Conservation (phyloP, 2,113 vertebrate genomes). For the Xenopus laevis region DNA sequence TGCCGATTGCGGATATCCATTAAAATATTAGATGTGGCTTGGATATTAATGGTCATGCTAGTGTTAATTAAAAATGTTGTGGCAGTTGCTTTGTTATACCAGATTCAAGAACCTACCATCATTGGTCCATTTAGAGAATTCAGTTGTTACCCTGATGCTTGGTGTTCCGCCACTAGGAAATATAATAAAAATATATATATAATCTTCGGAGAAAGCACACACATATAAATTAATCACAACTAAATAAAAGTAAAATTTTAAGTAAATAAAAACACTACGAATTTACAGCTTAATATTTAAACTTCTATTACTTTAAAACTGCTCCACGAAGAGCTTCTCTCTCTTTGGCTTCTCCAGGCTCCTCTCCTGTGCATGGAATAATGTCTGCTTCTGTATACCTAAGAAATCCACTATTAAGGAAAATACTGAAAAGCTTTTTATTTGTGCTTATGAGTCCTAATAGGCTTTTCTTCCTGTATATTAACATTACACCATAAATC, state of each 20-base stretch:
- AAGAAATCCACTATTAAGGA: constrained; percentile 67
- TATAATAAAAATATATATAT: neutral
- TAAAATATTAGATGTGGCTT: too few relatives aligned
- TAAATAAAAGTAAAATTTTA: too few relatives aligned
- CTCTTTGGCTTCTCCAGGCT: constrained; percentile 95
- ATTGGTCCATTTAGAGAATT: constrained; percentile 96
- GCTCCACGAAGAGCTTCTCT: constrained; percentile 93
- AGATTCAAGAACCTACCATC: constrained; percentile 76
- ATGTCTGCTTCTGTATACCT: constrained; percentile 97
- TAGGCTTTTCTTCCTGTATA: too few relatives aligned
- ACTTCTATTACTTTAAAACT: constrained; percentile 85
- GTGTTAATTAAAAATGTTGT: too few relatives aligned
- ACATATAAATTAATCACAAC: too few relatives aligned
- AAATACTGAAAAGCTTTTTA: neutral
- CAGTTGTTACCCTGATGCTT: constrained; percentile 92
- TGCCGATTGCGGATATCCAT: too few relatives aligned
- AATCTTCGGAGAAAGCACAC: too few relatives aligned
- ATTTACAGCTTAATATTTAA: too few relatives aligned
- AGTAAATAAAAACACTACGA: too few relatives aligned
- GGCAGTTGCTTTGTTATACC: neutral
- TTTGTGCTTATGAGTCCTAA: too few relatives aligned
- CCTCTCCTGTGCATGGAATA: constrained; percentile 96
- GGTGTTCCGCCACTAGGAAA: constrained; percentile 85
- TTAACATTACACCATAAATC: too few relatives aligned
- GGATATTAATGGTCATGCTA: too few relatives aligned